Percentiles rank a stretch among this genome's conserved stretches.
These are phyloP conservation scores for Acanthurus leucopareius DNA, from an alignment of 2,797 vertebrate species.

Conservation along the genomic window DNA sequence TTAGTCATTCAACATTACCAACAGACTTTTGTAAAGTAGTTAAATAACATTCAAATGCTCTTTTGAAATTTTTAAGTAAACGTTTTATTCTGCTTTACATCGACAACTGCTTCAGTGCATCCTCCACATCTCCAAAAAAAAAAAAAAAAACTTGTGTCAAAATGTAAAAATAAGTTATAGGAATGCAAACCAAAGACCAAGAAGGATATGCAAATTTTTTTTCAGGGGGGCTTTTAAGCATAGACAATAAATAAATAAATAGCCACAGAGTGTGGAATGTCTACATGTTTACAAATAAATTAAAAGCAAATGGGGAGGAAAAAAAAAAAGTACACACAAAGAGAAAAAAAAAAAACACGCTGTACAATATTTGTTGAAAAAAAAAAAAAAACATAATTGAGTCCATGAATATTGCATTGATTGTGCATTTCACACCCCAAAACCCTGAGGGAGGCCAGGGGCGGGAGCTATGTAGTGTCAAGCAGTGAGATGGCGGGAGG, in stretches of 20 bases:
- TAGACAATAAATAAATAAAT: constrained; percentile 99
- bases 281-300: constrained; percentile 94
- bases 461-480: constrained; percentile 82
- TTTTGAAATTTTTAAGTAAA: constrained; percentile 86
- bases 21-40: constrained; percentile 67
- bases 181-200: constrained; percentile 89
- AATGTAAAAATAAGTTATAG: constrained; percentile 85
- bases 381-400: constrained; percentile 67
- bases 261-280: constrained; percentile 92
- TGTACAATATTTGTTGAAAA: constrained; percentile 88
- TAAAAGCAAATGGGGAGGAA: constrained; percentile 83
- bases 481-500: constrained; percentile 87
- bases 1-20: constrained; percentile 68
- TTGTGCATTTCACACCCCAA: constrained; percentile 94
- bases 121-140: constrained; percentile 84
- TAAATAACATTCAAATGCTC: constrained; percentile 88
- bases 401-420: constrained; percentile 96
- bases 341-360: constrained; percentile 70
- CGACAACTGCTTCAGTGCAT: constrained; percentile 89
- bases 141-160: constrained; percentile 56
- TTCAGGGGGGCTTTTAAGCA: constrained; percentile 82
- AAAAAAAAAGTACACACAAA: constrained; percentile 68
- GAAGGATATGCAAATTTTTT: constrained; percentile 80
- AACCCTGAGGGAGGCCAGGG: constrained; percentile 85
- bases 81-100: constrained; percentile 88